Conservation (phyloP, 2,113 vertebrate species). For the Corydoras maculifer region DNA sequence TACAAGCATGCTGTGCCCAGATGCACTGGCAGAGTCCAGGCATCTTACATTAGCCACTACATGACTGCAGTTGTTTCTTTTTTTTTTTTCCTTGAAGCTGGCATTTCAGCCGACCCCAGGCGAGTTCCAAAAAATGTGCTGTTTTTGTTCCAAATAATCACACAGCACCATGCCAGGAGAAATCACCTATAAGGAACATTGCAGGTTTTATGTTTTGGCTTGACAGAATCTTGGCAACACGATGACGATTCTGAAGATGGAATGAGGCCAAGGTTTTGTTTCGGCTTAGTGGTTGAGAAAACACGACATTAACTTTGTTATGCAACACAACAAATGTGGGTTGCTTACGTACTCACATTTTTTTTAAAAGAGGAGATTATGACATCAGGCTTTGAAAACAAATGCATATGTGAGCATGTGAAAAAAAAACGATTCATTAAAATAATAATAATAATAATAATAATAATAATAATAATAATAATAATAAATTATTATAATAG, state of each 20-base stretch:
- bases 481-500: not conserved
- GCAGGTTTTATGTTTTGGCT: conserved; percentile 51
- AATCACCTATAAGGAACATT: conserved; percentile 57
- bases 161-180: conserved; percentile 53
- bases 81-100: conserved; percentile 5
- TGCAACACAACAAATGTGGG: conserved; percentile 47
- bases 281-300: conserved; percentile 54
- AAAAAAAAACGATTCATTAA: not conserved
- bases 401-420: conserved; percentile 42
- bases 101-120: conserved; percentile 15
- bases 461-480: not conserved
- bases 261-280: conserved; percentile 61
- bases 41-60: conserved; percentile 28
- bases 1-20: conserved; percentile 62
- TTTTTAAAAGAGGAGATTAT: conserved; percentile 31
- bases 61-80: not conserved
- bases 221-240: conserved; percentile 70
- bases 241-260: conserved; percentile 53
- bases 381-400: conserved; percentile 25
- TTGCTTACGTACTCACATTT: conserved; percentile 45
- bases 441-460: not conserved
- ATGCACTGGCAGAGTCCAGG: conserved; percentile 55
- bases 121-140: conserved; percentile 56
- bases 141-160: conserved; percentile 61
- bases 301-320: conserved; percentile 57